These are phyloP conservation scores for Cremastinae sp. DNA, from an alignment of 2,888 invertebrate genomes.

Conservation along the genomic window DNA sequence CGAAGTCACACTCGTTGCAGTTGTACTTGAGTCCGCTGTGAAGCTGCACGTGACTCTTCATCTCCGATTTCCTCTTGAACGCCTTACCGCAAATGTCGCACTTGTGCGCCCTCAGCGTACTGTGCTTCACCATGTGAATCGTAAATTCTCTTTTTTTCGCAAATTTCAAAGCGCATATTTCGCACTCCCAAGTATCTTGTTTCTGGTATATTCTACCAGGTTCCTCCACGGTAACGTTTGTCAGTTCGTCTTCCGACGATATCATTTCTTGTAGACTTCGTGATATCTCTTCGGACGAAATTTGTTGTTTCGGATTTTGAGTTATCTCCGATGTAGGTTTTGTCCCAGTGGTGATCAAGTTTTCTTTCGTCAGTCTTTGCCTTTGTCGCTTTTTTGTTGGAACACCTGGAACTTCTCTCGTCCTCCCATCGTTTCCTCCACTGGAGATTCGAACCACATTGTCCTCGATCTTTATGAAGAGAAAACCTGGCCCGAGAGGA, in stretches of 20 bases:
- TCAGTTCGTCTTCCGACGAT: too few relatives aligned
- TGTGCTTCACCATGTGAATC: slow-evolving; percentile 48
- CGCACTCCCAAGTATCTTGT: slow-evolving; percentile 32
- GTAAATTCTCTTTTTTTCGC: slow-evolving; percentile 22
- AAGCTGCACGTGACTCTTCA: slow-evolving; percentile 67
- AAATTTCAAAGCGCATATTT: slow-evolving; percentile 37
- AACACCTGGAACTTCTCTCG: not conserved
- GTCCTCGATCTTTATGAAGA: slow-evolving; percentile 53
- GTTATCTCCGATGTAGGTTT: too few relatives aligned
- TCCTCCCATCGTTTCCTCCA: not conserved
- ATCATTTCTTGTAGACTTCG: not conserved
- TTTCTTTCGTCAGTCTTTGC: not conserved
- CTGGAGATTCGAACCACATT: slow-evolving; percentile 57
- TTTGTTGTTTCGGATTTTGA: too few relatives aligned
- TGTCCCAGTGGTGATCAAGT: not conserved
- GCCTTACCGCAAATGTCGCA: slow-evolving; percentile 68
- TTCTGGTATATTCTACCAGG: not conserved
- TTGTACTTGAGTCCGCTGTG: slow-evolving; percentile 41
- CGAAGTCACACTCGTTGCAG: slow-evolving; percentile 48
- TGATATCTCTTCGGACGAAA: not conserved
- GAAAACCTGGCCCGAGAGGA: slow-evolving; percentile 57
- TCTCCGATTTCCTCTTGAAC: slow-evolving; percentile 69
- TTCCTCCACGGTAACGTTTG: not conserved
- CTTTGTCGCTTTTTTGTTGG: not conserved
- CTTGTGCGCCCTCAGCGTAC: slow-evolving; percentile 60